Evolutionary conservation across 2,113 vertebrate species (phyloP), one percentile per base, ranked within the genome.

Genomic region (Vulpes vulpes): DNA sequence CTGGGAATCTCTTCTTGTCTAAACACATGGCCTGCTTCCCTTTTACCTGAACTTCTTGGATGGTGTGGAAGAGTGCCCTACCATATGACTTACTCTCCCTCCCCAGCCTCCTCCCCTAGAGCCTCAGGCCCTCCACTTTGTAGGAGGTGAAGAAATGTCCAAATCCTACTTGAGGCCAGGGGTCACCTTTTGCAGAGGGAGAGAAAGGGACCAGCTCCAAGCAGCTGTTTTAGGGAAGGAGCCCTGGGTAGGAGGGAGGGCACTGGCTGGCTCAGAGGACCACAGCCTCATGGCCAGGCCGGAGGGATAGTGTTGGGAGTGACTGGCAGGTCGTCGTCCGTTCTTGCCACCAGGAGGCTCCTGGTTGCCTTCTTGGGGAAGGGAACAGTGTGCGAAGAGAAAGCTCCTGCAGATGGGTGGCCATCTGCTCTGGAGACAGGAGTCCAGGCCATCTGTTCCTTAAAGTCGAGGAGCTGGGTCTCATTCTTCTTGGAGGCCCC

Each of bases 371-470:
- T 85, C 64, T 9, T 9, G 7, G 81, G 80, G 64, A 53, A 17
- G 32, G 59, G 10, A 53, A 64, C 7, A 3, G 49, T 27, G 22
- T 20, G n/a, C 0, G 3, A 51, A 59, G 8, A 7, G 30, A 79
- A 23, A 32, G 17, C n/a, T 59, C 35, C 69, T 0, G 0, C 2
- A 2, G 74, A 35, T 4, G 23, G 55, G 27, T 0, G 4, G 12
- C 73, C 5, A 5, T 5, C 57, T 49, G 10, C 92, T 65, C 59
- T 32, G 43, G 51, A 17, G 25, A 5, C 5, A 14, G 32, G 51
- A 35, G 51, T 89, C 43, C 71, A n/a, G 30, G 49, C 78, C 1
- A 0, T 22, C 53, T 17, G 53, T 27, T 43, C 76, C 65, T 60
- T 83, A 14, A 15, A 30, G 59, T 7, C 0, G 1, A 5, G 17